Evolutionary conservation across 64 coral and sea anemone genomes (phyloP).

Genomic region (Exaiptasia diaphana): DNA sequence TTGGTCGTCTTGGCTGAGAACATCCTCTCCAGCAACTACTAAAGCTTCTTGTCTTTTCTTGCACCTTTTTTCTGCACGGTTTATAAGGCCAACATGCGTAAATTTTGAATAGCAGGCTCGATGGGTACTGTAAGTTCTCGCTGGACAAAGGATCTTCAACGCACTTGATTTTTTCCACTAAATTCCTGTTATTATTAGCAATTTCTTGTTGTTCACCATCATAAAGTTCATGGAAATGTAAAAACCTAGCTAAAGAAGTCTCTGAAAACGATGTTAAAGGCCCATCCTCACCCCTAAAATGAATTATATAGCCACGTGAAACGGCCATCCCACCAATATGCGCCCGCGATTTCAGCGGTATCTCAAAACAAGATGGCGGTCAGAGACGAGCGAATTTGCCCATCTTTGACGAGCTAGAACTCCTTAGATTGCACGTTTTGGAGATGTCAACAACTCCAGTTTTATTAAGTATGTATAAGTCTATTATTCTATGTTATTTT

Average conservation of each 20-base stretch:
- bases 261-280: neutral
- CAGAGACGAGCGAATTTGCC: too few relatives aligned
- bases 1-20: neutral
- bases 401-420: too few relatives aligned
- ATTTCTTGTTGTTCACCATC: constrained; percentile 31
- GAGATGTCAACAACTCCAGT: too few relatives aligned
- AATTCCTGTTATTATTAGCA: neutral
- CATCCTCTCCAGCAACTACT: neutral
- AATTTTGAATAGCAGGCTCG: constrained; percentile 40
- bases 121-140: neutral
- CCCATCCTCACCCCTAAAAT: neutral
- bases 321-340: too few relatives aligned
- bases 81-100: constrained; percentile 26
- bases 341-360: too few relatives aligned
- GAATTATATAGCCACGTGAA: constrained; percentile 4
- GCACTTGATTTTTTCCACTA: neutral
- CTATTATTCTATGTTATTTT: too few relatives aligned
- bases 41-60: neutral
- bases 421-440: too few relatives aligned
- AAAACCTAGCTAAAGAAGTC: neutral
- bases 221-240: neutral
- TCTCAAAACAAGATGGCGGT: too few relatives aligned
- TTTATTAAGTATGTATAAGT: too few relatives aligned
- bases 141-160: neutral
- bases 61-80: constrained; percentile 27